Conservation (phyloP, 2,888 invertebrate genomes). For the Oxyteleia sp. region DNA sequence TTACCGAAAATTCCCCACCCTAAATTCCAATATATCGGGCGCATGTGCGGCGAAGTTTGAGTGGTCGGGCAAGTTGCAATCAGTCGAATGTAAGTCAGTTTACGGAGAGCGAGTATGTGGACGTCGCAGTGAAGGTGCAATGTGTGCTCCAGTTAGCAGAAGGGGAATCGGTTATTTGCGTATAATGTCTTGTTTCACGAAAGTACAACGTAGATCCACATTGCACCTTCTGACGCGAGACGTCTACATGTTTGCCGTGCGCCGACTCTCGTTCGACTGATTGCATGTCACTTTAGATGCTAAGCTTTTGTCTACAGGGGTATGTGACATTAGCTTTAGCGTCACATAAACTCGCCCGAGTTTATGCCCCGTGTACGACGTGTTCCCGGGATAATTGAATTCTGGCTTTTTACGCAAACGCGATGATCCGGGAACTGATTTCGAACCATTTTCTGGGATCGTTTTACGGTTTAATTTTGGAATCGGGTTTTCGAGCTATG, state of each 20-base stretch:
- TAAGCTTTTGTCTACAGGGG: too few species aligned
- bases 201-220: slow-evolving; percentile 69
- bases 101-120: slow-evolving; percentile 55
- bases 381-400: slow-evolving; percentile 64
- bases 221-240: slow-evolving; percentile 66
- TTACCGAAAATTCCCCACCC: background rate
- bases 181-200: slow-evolving; percentile 72
- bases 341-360: slow-evolving; percentile 59
- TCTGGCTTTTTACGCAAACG: slow-evolving; percentile 54
- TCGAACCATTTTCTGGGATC: background rate
- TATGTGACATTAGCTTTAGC: slow-evolving; percentile 62
- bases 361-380: slow-evolving; percentile 56
- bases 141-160: slow-evolving; percentile 65
- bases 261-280: too few species aligned
- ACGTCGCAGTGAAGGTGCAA: slow-evolving; percentile 61
- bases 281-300: too few species aligned
- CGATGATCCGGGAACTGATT: slow-evolving; percentile 19
- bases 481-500: too few species aligned
- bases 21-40: slow-evolving; percentile 35
- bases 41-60: slow-evolving; percentile 51
- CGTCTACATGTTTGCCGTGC: slow-evolving; percentile 71
- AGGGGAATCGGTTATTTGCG: slow-evolving; percentile 68
- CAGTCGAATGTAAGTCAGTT: slow-evolving; percentile 59
- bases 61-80: slow-evolving; percentile 51
- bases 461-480: too few species aligned